Evolutionary conservation across 2,797 vertebrate genomes (phyloP), one percentile per base, ranked within the genome.

Genomic region (Clarias fuscus): DNA sequence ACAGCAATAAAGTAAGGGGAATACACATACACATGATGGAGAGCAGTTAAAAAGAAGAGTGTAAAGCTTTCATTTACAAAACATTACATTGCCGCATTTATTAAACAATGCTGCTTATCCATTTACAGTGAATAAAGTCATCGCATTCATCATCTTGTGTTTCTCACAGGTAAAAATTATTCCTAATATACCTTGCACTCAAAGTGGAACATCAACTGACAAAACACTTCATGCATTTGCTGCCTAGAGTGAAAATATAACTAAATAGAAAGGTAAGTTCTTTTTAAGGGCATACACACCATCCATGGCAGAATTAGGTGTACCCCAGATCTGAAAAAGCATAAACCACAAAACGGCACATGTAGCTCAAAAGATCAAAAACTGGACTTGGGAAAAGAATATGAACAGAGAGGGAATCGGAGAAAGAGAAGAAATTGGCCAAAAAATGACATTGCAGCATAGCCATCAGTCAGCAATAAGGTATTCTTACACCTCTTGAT

Each of bases 21-120:
- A 27, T 88, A 90, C 61, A 88, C 85, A 89, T 86, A 86, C 56
- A 87, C 86, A 89, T 73, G 84, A 83, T 85, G 68, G 82, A 84
- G 61, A 86, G 53, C 82, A 81, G 83, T 78, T 73, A 81, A 87
- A 77, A 85, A 70, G 85, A 80, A 84, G 61, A 85, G 58, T 88
- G 85, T 89, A 91, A 90, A 84, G 86, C 90, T 88, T 90, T 91
- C 88, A 88, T 91, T 85, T 90, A 91, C 90, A 91, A 84, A 86
- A 89, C 75, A 72, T 83, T 78, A 89, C 88, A 89, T 73, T 86
- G 81, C 89, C 30, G 37, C 83, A 88, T 76, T 80, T 83, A 81
- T 83, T 87, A 79, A 86, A 70, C 71, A 88, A 20, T 67, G 70
- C 84, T 75, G 81, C 73, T 83, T 73, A 82, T 59, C 71, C 68